phyloP scores from a whole-genome alignment of 1,140 invertebrate species.

The Limonius californicus region DNA sequence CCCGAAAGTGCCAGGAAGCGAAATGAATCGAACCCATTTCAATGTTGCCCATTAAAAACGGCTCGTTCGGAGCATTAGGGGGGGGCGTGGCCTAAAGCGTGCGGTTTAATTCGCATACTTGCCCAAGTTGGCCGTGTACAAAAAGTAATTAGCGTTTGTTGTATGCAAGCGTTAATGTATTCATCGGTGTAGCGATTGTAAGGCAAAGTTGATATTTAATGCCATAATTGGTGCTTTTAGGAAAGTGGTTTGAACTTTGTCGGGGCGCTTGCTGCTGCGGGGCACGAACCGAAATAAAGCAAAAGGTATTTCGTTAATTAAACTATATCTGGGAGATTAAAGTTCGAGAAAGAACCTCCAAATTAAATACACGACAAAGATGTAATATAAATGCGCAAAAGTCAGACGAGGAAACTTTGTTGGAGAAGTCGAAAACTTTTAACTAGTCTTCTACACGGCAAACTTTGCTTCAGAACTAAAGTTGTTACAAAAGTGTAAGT shows the following conservation, averaged over 20 bases:
- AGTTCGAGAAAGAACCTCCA: conserved; percentile 28
- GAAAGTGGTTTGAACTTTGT: conserved; percentile 4
- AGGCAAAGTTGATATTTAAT: conserved; percentile 1
- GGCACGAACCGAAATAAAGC: conserved; percentile 22
- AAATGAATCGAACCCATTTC: neutral
- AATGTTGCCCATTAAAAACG: too few species aligned
- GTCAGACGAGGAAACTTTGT: conserved; percentile 29
- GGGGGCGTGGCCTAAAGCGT: too few species aligned
- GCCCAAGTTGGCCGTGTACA: neutral
- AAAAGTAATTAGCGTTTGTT: neutral
- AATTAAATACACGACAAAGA: conserved; percentile 32
- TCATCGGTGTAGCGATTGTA: neutral
- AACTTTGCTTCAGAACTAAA: conserved; percentile 36
- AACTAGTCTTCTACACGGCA: conserved; percentile 14
- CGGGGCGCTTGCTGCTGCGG: neutral
- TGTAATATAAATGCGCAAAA: conserved; percentile 17
- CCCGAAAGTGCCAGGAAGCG: neutral
- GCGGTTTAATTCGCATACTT: too few species aligned
- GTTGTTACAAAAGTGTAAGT: conserved; percentile 48
- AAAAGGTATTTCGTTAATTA: conserved; percentile 31
- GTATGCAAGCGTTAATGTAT: neutral
- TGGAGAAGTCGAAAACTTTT: conserved; percentile 16
- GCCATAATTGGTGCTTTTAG: conserved; percentile 5
- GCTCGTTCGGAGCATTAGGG: too few species aligned
- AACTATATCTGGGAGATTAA: conserved; percentile 32